Evolutionary conservation across 92 coral and sea anemone species (phyloP), one percentile per base, ranked within the genome.

Genomic region (Siderastrea siderea): DNA sequence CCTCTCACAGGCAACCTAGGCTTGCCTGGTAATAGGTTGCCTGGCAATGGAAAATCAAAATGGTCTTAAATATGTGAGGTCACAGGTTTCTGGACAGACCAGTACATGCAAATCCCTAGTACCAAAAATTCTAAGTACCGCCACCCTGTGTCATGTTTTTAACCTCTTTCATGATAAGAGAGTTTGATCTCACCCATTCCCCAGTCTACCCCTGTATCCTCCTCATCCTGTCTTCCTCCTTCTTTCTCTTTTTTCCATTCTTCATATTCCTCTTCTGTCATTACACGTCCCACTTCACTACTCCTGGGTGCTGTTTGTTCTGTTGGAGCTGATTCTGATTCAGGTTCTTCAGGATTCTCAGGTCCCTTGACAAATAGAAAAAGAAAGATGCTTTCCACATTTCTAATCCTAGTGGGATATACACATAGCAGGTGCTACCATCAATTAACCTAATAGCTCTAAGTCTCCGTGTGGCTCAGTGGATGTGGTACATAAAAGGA

Each of bases 241-340:
- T 89, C 91, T 58, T 91, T 95, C 61, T 88, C 91, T 78, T 91
- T 80, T 74, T 95, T 93, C 98, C 98, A 95, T 75, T 93, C 90
- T 71, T 95, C 98, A 82, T 87, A 91, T 76, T 97, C 98, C 72
- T 96, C 98, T 71, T 94, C 98, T 6, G 96, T 94, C 96, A 97
- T 95, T 48, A 95, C 98, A 49, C 84, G 90, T 6, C 99, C 99
- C 62, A 92, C 96, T 82, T 88, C 95, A 78, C 68, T 43, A 62
- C 86, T 88, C 7, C 54, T 91, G 54, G 74, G 59, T 64, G 71
- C 72, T 77, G 68, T 68, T 67, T 82, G 54, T 63, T 86, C 91
- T 55, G 68, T 47, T 61, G 74, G 44, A 53, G 81, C 90, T 71
- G 47, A 48, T 5, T 51, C 64, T 61, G 79, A 73, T 5, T 89